These are phyloP conservation scores for Macaca mulatta DNA, from an alignment of 2,113 vertebrate genomes.

Conservation along the genomic window DNA sequence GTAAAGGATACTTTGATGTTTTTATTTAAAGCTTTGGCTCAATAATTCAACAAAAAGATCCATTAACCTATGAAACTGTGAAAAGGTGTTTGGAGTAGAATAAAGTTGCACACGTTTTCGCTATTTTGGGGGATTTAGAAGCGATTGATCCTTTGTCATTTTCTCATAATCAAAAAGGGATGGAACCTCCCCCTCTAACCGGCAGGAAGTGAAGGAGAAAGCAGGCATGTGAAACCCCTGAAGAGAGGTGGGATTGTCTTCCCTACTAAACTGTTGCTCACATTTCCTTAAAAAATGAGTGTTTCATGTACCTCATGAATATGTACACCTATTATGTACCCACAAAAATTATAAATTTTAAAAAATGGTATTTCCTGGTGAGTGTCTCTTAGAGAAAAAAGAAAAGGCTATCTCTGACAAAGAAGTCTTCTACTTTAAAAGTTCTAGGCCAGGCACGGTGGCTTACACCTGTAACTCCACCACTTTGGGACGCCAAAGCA, in stretches of 20 bases:
- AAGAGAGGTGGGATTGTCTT: neutral
- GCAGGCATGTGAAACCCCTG: neutral
- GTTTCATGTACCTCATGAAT: neutral
- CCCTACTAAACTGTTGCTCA: neutral
- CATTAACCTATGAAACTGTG: constrained; percentile 74
- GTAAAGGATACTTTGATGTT: constrained; percentile 76
- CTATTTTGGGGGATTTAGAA: constrained; percentile 33
- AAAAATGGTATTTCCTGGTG: neutral
- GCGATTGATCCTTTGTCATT: neutral
- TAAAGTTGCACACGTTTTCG: constrained; percentile 56
- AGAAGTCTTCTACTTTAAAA: neutral
- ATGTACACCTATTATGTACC: too few relatives aligned
- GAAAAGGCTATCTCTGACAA: neutral
- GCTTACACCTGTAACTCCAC: too few relatives aligned
- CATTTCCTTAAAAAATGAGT: neutral
- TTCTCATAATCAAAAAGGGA: neutral
- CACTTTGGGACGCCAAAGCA: too few relatives aligned
- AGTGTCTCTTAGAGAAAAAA: neutral
- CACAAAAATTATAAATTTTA: too few relatives aligned
- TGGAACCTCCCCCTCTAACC: neutral
- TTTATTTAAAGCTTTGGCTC: constrained; percentile 80
- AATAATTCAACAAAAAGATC: constrained; percentile 81
- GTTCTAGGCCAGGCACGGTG: neutral
- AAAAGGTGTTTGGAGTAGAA: constrained; percentile 66
- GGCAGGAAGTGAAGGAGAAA: neutral